Evolutionary conservation across 2,888 invertebrate genomes (phyloP).

Genomic region (Elegia similella): DNA sequence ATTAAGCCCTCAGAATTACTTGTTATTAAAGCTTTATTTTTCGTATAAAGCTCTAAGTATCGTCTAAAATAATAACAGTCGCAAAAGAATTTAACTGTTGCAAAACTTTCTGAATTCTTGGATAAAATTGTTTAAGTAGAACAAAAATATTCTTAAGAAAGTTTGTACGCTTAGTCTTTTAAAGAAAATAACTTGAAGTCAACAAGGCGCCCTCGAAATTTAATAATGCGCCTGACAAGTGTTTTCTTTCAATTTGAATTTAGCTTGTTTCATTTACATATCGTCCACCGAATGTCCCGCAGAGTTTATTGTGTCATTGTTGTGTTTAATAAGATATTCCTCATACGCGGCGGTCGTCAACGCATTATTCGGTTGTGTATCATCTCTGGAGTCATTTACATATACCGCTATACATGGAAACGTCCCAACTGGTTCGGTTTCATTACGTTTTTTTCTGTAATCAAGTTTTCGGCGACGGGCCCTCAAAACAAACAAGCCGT

Average conservation of each 20-base stretch:
- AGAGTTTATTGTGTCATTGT: conserved; percentile 45
- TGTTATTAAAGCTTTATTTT: no score
- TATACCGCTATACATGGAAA: conserved; percentile 73
- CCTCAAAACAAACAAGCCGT: conserved; percentile 69
- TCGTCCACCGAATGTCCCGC: conserved; percentile 32
- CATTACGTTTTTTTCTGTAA: conserved; percentile 66
- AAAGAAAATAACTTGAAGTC: background rate
- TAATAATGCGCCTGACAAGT: background rate
- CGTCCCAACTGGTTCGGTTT: conserved; percentile 56
- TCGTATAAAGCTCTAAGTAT: no score
- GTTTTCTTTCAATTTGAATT: conserved; percentile 28
- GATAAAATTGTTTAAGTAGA: background rate
- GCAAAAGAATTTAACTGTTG: background rate
- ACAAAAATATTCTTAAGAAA: background rate
- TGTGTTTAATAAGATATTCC: conserved; percentile 50
- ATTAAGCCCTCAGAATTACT: no score
- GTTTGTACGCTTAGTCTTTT: background rate
- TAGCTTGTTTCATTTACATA: conserved; percentile 30
- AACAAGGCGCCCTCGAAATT: background rate
- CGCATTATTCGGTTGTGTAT: conserved; percentile 48
- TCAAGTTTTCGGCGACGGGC: conserved; percentile 63
- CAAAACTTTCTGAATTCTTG: background rate
- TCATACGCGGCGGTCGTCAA: conserved; percentile 47
- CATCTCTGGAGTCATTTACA: conserved; percentile 62
- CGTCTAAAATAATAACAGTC: background rate